Percentiles rank a stretch among this genome's conserved stretches.
Evolutionary conservation across 2,113 vertebrate species (phyloP).

Genomic region (Tautogolabrus adspersus): DNA sequence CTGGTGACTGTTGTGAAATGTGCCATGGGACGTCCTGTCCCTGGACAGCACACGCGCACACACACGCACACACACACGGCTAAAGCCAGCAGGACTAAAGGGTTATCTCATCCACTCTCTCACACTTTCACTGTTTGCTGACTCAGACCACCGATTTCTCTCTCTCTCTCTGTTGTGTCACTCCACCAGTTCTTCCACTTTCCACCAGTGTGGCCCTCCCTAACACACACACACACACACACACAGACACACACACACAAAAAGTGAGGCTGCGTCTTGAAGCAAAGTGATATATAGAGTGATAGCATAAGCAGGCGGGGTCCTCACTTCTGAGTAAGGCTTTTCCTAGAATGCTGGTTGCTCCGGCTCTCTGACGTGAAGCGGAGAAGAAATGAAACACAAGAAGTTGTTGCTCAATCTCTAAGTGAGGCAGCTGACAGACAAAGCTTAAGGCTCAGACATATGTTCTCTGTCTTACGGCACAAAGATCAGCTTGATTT

Average conservation of each 20-base stretch:
- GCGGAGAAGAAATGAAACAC: slow-evolving; percentile 50
- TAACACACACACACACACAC: slow-evolving; percentile 29
- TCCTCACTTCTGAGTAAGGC: slow-evolving; percentile 50
- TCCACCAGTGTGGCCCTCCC: slow-evolving; percentile 11
- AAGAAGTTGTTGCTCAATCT: slow-evolving; percentile 58
- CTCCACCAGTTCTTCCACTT: slow-evolving; percentile 55
- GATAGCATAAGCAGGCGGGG: slow-evolving; percentile 59
- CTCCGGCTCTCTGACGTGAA: slow-evolving; percentile 26
- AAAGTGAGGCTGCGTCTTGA: not conserved
- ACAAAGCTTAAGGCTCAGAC: slow-evolving; percentile 22
- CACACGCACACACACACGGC: not conserved
- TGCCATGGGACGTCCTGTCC: slow-evolving; percentile 67
- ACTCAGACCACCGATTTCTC: slow-evolving; percentile 28
- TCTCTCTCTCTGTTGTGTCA: slow-evolving; percentile 6
- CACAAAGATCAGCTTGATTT: not conserved
- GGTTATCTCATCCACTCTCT: slow-evolving; percentile 41
- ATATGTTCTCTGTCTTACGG: slow-evolving; percentile 28
- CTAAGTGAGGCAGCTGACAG: slow-evolving; percentile 13
- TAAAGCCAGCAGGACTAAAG: slow-evolving; percentile 48
- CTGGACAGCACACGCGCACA: slow-evolving; percentile 27
- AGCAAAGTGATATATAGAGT: slow-evolving; percentile 55
- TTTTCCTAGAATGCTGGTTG: slow-evolving; percentile 50
- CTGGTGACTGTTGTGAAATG: slow-evolving; percentile 56
- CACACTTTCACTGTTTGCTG: slow-evolving; percentile 40
- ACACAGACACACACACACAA: slow-evolving; percentile 31